Evolutionary conservation across 2,113 vertebrate genomes (phyloP).

Genomic region (Pica pica): DNA sequence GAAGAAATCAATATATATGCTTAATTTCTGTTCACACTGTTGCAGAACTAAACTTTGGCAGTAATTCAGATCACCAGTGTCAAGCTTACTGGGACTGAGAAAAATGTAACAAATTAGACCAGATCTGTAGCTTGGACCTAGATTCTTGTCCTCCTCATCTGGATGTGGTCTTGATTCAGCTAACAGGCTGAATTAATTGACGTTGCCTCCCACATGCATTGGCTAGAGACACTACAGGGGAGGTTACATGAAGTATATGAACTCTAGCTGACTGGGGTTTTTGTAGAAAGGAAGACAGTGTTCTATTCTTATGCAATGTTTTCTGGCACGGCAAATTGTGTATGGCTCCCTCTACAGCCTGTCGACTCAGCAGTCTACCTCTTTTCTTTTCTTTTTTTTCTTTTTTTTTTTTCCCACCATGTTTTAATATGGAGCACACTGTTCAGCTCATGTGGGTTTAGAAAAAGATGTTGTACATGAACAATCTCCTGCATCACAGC

Average conservation of each 20-base stretch:
- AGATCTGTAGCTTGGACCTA: background rate
- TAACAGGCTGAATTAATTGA: slow-evolving; percentile 7
- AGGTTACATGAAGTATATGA: background rate
- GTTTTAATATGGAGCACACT: background rate
- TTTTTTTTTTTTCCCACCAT: accelerated
- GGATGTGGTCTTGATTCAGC: background rate
- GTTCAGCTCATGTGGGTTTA: background rate
- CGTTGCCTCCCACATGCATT: background rate
- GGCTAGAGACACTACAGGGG: background rate
- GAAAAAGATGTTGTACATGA: background rate
- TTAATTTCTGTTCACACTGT: background rate
- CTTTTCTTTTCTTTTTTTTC: background rate
- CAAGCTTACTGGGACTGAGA: background rate
- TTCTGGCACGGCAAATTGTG: background rate
- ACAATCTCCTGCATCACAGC: background rate
- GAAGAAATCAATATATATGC: background rate
- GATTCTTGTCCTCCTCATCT: background rate
- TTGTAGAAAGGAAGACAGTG: background rate
- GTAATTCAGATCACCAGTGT: background rate
- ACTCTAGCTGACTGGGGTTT: background rate
- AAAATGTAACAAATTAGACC: background rate
- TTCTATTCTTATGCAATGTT: background rate
- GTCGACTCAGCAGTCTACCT: background rate
- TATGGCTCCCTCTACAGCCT: slow-evolving; percentile 14
- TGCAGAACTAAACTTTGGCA: background rate